A percentile compares a stretch with the other conserved stretches of the same genome.
Conservation (phyloP, 1,140 invertebrate species). For the Drosophila nasuta region DNA sequence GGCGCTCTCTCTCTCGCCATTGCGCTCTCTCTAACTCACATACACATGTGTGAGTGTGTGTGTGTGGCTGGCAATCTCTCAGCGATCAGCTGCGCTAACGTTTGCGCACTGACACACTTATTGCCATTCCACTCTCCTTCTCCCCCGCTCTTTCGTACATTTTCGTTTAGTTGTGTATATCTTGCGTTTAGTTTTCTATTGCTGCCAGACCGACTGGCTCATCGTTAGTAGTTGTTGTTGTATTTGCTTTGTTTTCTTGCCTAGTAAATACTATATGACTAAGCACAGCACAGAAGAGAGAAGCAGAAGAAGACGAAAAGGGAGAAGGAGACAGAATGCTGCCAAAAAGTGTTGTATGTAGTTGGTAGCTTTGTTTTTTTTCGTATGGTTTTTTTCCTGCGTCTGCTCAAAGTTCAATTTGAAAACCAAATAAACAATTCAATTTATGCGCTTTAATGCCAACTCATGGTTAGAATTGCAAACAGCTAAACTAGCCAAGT, state of each 20-base stretch:
- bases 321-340: conserved; percentile 12
- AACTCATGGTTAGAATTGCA: conserved; percentile 60
- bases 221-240: conserved; percentile 44
- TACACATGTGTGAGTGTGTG: neutral
- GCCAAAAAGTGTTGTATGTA: conserved; percentile 25
- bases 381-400: conserved; percentile 7
- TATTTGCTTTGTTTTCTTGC: conserved; percentile 38
- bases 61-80: conserved; percentile 16
- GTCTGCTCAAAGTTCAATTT: conserved; percentile 48
- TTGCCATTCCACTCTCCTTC: conserved; percentile 7
- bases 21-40: neutral
- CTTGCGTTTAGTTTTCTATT: conserved; percentile 58
- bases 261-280: conserved; percentile 47
- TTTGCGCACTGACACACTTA: conserved; percentile 81
- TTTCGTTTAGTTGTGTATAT: conserved; percentile 34
- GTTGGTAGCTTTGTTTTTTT: conserved; percentile 31
- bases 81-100: conserved; percentile 76
- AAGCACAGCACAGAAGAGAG: conserved; percentile 15
- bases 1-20: conserved; percentile 18
- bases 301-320: too few species aligned
- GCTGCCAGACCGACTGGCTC: conserved; percentile 73
- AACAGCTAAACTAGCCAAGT: conserved; percentile 18
- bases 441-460: conserved; percentile 43
- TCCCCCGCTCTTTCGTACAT: neutral
- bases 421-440: conserved; percentile 16